Evolutionary conservation across 2,888 invertebrate species (phyloP).

Genomic region (Trilocha varians): DNA sequence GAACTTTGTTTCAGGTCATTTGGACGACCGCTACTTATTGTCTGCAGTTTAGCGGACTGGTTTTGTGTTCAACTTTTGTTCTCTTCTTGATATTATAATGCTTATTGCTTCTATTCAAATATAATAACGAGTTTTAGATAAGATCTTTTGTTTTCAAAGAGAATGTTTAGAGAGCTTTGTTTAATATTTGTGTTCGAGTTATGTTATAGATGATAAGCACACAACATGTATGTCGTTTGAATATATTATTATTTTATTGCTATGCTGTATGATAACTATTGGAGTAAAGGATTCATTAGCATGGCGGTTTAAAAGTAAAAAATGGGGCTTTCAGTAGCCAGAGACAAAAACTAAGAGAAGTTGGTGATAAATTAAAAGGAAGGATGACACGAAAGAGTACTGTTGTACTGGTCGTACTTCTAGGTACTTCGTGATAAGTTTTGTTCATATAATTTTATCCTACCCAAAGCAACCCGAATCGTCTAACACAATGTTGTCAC

Average conservation of each 20-base stretch:
- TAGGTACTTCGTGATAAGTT: no score
- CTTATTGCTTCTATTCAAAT: not conserved
- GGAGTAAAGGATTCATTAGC: no score
- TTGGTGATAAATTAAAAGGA: no score
- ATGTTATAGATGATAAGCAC: not conserved
- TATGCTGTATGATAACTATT: not conserved
- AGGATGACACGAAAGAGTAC: no score
- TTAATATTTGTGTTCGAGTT: not conserved
- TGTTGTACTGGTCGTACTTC: no score
- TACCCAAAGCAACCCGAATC: no score
- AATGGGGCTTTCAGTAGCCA: no score
- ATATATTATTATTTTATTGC: not conserved
- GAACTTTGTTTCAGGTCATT: conserved; percentile 14
- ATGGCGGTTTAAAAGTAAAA: no score
- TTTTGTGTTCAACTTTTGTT: not conserved
- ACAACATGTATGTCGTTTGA: not conserved
- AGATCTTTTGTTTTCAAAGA: not conserved
- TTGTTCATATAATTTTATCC: no score
- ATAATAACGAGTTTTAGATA: no score
- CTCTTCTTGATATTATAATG: no score
- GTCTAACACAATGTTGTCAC: not conserved
- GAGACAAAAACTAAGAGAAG: no score
- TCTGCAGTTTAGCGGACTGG: conserved; percentile 3
- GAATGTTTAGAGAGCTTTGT: not conserved
- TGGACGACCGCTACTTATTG: conserved; percentile 10